Evolutionary conservation across 1,140 invertebrate species (phyloP).

Genomic region (Pseudomyrmex pallidus): DNA sequence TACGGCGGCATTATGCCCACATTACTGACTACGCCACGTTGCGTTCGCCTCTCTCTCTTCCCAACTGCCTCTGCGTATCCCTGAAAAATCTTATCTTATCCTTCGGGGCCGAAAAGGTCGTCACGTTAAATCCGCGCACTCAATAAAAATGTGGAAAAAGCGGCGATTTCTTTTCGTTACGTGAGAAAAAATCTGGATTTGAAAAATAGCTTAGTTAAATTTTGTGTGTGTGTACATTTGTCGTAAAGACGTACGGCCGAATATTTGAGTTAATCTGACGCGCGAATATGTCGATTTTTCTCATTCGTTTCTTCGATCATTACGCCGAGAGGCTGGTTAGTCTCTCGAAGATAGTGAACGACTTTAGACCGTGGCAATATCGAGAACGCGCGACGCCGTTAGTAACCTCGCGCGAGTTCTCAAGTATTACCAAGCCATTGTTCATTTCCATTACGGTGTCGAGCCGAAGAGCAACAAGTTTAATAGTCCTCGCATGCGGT

Average conservation of each 20-base stretch:
- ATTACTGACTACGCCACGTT: constrained; percentile 68
- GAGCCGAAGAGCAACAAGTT: constrained; percentile 56
- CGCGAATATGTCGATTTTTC: too few relatives aligned
- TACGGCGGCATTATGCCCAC: constrained; percentile 74
- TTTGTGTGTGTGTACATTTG: not conserved
- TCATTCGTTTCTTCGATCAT: not conserved
- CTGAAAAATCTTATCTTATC: constrained; percentile 47
- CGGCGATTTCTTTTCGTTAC: too few relatives aligned
- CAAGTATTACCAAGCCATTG: constrained; percentile 51
- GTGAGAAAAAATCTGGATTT: not conserved
- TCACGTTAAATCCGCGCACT: constrained; percentile 3
- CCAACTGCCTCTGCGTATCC: too few relatives aligned
- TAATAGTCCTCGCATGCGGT: constrained; percentile 59
- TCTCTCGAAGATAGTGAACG: too few relatives aligned
- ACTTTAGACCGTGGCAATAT: too few relatives aligned
- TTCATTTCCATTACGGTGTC: constrained; percentile 47
- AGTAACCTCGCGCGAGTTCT: constrained; percentile 19
- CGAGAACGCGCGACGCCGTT: constrained; percentile 3
- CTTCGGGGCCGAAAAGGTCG: not conserved
- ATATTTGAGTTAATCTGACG: not conserved
- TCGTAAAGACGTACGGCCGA: too few relatives aligned
- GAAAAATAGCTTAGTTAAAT: not conserved
- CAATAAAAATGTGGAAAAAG: constrained; percentile 22
- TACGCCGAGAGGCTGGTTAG: not conserved
- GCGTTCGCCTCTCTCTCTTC: constrained; percentile 9